Conservation (phyloP, 1,140 invertebrate species). For the Panagrolaimus sp. region DNA sequence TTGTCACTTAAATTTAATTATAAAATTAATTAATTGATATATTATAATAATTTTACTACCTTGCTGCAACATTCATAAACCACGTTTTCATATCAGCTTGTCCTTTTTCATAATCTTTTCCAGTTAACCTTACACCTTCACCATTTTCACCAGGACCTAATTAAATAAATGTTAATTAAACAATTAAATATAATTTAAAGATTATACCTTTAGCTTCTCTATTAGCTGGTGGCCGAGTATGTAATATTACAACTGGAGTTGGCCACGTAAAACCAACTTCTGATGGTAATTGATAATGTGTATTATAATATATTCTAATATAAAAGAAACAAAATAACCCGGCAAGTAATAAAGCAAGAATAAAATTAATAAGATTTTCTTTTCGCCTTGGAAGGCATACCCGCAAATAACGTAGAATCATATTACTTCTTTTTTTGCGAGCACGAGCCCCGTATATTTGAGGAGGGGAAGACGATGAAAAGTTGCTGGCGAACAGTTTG, state of each 20-base stretch:
- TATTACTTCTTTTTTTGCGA: neutral
- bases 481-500: no score
- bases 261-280: conserved; percentile 26
- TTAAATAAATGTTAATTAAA: neutral
- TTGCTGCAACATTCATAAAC: conserved; percentile 48
- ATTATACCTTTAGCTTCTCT: conserved; percentile 23
- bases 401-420: conserved; percentile 1
- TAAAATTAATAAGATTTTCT: conserved; percentile 30
- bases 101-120: conserved; percentile 27
- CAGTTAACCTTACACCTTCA: conserved; percentile 26
- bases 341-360: conserved; percentile 20
- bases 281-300: conserved; percentile 18
- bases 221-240: conserved; percentile 12
- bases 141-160: conserved; percentile 39
- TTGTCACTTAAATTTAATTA: conserved; percentile 28
- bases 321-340: conserved; percentile 28
- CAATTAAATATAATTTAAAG: neutral
- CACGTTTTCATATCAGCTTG: conserved; percentile 44
- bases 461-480: neutral
- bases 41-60: conserved; percentile 19
- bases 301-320: neutral
- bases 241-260: conserved; percentile 17
- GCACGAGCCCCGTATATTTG: neutral
- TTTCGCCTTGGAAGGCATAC: conserved; percentile 21
- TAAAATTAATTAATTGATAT: conserved; percentile 20